These are phyloP conservation scores for Dendroctonus valens DNA, from an alignment of 1,140 invertebrate species.

Conservation along the genomic window DNA sequence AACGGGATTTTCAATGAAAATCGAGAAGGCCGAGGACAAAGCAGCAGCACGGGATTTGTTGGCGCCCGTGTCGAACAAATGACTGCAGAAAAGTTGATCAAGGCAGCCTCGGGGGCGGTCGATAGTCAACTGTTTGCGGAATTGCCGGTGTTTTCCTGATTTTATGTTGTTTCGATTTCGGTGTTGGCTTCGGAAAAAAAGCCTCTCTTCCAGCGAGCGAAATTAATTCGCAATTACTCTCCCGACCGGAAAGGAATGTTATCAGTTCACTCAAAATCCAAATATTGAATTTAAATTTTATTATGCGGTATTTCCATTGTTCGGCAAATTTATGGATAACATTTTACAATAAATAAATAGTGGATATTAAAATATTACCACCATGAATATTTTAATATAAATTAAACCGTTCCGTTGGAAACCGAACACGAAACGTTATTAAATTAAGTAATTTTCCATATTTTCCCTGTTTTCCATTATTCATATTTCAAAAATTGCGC, in stretches of 20 bases:
- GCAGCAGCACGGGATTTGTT: conserved; percentile 48
- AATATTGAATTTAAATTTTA: conserved; percentile 4
- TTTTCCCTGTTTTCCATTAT: conserved; percentile 28
- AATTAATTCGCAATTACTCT: too few species aligned
- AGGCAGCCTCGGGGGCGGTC: conserved; percentile 43
- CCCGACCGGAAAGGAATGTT: not conserved
- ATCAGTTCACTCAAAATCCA: conserved; percentile 1
- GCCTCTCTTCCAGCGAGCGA: too few species aligned
- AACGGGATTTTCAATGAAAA: conserved; percentile 33
- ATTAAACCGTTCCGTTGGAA: conserved; percentile 20
- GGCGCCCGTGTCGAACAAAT: conserved; percentile 50
- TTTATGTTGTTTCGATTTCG: conserved; percentile 11
- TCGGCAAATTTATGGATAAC: conserved; percentile 8
- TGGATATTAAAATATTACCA: conserved; percentile 8
- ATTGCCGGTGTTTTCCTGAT: conserved; percentile 16
- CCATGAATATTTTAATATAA: conserved; percentile 29
- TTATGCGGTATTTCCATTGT: conserved; percentile 12
- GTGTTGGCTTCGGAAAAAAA: too few species aligned
- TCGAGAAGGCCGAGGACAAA: conserved; percentile 39
- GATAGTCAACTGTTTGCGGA: conserved; percentile 32
- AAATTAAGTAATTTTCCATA: conserved; percentile 32
- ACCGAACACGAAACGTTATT: conserved; percentile 23
- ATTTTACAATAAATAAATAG: conserved; percentile 31
- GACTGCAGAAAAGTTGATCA: conserved; percentile 49
- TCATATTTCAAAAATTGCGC: conserved; percentile 23